These are phyloP conservation scores for Glyptemys insculpta DNA, from an alignment of 2,797 vertebrate genomes.

Conservation along the genomic window DNA sequence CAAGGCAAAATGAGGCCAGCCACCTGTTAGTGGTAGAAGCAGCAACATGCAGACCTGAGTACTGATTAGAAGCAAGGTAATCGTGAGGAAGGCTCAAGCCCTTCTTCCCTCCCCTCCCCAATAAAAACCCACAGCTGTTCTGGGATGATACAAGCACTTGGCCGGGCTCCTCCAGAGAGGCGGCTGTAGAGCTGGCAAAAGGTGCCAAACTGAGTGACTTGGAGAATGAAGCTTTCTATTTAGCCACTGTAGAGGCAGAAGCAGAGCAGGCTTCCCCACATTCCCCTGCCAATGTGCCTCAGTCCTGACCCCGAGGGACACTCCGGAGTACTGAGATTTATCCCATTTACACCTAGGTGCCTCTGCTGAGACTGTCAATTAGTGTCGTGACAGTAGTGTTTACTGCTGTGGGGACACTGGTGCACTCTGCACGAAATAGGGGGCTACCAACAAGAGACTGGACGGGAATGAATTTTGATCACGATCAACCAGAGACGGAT, in stretches of 20 bases:
- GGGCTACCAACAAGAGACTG: neutral
- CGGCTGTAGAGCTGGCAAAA: neutral
- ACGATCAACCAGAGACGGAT: no score
- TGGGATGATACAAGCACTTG: rapidly evolving
- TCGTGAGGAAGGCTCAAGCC: neutral
- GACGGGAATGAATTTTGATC: neutral
- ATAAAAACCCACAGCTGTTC: neutral
- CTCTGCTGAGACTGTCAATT: neutral
- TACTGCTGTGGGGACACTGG: rapidly evolving
- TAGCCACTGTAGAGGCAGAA: neutral
- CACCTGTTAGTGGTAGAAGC: neutral
- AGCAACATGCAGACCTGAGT: rapidly evolving
- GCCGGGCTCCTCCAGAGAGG: neutral
- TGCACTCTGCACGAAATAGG: neutral
- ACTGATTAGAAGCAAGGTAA: neutral
- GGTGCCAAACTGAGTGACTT: neutral
- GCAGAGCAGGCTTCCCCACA: neutral
- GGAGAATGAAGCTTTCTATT: neutral
- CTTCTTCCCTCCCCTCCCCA: neutral
- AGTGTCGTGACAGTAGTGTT: neutral
- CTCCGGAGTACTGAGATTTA: neutral
- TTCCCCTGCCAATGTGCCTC: neutral
- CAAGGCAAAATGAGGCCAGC: neutral
- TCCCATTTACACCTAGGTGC: neutral
- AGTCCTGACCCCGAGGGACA: neutral